Percentiles rank a stretch among this genome's conserved stretches.
These are phyloP conservation scores for Meda fulgida DNA, from an alignment of 2,797 vertebrate species.

Conservation along the genomic window DNA sequence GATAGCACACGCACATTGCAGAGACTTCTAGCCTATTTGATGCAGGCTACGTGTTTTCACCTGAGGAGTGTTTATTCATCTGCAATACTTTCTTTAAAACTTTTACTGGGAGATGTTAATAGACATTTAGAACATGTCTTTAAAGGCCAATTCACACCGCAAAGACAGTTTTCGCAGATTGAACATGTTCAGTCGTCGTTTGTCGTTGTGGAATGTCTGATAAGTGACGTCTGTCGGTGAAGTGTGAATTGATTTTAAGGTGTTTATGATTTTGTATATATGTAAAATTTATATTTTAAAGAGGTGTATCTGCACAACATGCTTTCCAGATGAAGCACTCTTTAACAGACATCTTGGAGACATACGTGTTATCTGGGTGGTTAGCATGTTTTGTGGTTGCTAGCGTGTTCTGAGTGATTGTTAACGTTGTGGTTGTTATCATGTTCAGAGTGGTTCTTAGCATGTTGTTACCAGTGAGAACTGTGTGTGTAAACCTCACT, in stretches of 20 bases:
- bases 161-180: no score
- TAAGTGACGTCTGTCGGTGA: background rate
- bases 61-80: no score
- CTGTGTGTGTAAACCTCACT: no score
- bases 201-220: no score
- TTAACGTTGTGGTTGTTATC: no score
- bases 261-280: background rate
- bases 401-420: background rate
- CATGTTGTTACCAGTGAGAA: no score
- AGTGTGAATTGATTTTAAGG: background rate
- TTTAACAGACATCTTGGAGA: background rate
- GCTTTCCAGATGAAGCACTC: background rate
- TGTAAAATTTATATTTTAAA: background rate
- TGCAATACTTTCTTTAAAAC: background rate
- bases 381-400: background rate
- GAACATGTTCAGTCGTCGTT: no score
- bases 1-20: background rate
- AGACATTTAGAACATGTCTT: no score
- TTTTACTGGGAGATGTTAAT: background rate
- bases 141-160: no score
- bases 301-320: background rate
- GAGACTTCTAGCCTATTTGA: background rate
- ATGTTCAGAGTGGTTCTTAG: no score
- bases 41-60: no score
- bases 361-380: background rate